These are phyloP conservation scores for Hippopotamus amphibius DNA, from an alignment of 2,113 vertebrate species.

Conservation along the genomic window DNA sequence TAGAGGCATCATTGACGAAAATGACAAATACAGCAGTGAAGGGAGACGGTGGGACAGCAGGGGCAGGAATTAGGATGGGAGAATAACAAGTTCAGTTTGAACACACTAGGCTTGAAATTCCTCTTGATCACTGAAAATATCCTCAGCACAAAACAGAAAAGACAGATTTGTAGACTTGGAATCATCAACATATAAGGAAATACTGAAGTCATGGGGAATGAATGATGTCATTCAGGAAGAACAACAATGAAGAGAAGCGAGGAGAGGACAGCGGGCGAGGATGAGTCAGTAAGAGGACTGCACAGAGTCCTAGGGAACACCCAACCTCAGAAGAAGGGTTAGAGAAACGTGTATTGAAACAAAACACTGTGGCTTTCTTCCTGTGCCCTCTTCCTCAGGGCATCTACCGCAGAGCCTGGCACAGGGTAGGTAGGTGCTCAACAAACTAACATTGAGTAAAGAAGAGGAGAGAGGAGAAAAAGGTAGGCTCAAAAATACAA, in stretches of 20 bases:
- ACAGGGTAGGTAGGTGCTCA: background rate
- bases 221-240: constrained; percentile 21
- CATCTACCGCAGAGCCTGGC: background rate
- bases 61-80: background rate
- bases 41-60: background rate
- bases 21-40: background rate
- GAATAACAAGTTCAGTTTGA: background rate
- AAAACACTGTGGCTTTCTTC: background rate
- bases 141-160: background rate
- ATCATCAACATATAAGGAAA: background rate
- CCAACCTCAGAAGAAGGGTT: background rate
- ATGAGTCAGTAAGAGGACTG: background rate
- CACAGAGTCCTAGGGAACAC: background rate
- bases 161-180: background rate
- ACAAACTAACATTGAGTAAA: background rate
- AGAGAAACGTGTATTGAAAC: background rate
- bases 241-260: background rate
- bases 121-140: background rate
- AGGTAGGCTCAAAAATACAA: background rate
- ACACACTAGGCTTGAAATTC: background rate
- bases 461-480: background rate
- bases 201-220: background rate
- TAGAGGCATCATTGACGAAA: background rate
- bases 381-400: background rate
- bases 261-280: background rate